Conservation (phyloP, 2,113 vertebrate species). For the Aegithalos caudatus region DNA sequence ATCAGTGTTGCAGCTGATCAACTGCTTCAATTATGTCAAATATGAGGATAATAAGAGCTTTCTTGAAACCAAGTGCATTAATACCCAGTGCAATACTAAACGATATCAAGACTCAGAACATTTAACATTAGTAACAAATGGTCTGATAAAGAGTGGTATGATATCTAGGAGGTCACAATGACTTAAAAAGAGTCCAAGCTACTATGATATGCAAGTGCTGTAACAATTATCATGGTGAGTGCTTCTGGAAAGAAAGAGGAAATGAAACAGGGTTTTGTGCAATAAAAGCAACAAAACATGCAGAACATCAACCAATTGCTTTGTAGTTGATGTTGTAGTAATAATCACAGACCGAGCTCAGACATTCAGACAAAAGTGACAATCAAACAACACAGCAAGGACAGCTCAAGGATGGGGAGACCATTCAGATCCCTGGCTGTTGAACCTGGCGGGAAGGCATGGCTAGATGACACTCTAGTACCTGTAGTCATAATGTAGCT, state of each 20-base stretch:
- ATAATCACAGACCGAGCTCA: slow-evolving; percentile 29
- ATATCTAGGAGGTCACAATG: neutral
- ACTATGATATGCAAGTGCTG: neutral
- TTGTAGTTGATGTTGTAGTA: slow-evolving; percentile 27
- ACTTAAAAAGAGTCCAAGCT: slow-evolving; percentile 22
- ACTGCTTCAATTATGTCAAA: neutral
- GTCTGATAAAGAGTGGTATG: neutral
- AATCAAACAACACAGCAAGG: slow-evolving; percentile 45
- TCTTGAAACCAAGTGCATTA: slow-evolving; percentile 66
- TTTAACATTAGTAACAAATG: neutral
- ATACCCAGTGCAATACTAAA: slow-evolving; percentile 60
- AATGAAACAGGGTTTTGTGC: slow-evolving; percentile 41
- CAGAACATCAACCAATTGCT: slow-evolving; percentile 37
- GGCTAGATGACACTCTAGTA: slow-evolving; percentile 67
- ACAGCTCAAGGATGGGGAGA: slow-evolving; percentile 5
- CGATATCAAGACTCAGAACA: neutral
- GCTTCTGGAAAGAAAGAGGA: slow-evolving; percentile 62
- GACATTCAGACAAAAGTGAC: slow-evolving; percentile 59
- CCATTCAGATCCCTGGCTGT: slow-evolving; percentile 19
- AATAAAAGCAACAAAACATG: slow-evolving; percentile 50
- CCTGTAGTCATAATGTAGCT: slow-evolving; percentile 71
- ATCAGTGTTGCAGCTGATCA: slow-evolving; percentile 14
- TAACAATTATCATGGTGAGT: slow-evolving; percentile 40
- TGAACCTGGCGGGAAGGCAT: slow-evolving; percentile 60
- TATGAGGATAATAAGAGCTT: neutral